Base-by-base conservation (phyloP, 2,797 vertebrate species). In the Toxotes lorentzi region DNA sequence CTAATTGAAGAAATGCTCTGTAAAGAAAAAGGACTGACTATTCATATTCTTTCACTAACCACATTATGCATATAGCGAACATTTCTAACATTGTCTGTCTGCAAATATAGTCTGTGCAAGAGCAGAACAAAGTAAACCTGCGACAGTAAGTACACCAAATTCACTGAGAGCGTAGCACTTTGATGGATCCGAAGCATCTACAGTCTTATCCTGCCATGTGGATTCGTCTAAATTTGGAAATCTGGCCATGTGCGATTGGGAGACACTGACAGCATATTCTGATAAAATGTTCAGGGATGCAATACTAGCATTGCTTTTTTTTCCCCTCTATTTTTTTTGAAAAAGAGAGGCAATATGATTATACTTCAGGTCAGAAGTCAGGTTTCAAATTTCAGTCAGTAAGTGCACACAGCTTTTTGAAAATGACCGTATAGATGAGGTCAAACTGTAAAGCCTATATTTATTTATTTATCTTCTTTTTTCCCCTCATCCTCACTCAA, bases 401-500 rank as follows among this genome's bases (percentile, higher is more conserved):
- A 72, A 89, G 86, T 74, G 78, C 80, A 84, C 68, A 71, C 69
- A 76, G 86, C 82, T 88, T 88, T 93, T 78, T 84, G 73, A 87
- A 91, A 91, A 78, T 92, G 92, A 90, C 88, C 85, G 50, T 82
- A 82, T 72, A 75, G 85, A 86, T 64, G 79, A 82, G 91, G 92
- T 92, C 90, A 93, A 91, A 90, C 86, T 90, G 86, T 87, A 93
- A 93, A 94, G 87, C 89, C 69, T 87, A 68, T 87, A 91, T 94
- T 86, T 93, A 92, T 94, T 92, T 89, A 89, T 93, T 87, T 89
- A 84, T 86, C 73, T 62, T 12, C 27, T 61, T 53, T 59, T 58
- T 59, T 5, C 43, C 27, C 38, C 57, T 67, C 38, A 7, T 58
- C 70, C 83, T 87, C 81, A 84, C 83, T 86, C 79, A 79, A 85